Percentiles rank a stretch among this genome's conserved stretches.
Conservation (phyloP, 2,888 invertebrate species). For the Microctonus brassicae region DNA sequence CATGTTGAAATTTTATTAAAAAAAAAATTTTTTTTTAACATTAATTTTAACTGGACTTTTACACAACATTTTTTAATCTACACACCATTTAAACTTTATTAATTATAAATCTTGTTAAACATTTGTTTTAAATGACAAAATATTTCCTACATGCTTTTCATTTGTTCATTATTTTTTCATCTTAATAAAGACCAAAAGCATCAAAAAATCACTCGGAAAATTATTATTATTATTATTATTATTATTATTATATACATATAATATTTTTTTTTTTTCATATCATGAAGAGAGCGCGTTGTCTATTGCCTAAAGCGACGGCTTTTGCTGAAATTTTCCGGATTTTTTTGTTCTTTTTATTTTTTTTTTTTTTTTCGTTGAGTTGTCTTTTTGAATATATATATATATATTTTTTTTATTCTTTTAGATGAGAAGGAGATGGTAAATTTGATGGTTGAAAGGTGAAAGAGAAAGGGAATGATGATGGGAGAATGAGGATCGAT, state of each 20-base stretch:
- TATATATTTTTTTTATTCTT: no score
- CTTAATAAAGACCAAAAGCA: no score
- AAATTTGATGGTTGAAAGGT: slow-evolving; percentile 12
- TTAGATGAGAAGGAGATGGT: neutral
- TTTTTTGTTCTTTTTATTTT: neutral
- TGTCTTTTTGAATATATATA: no score
- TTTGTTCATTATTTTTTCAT: neutral
- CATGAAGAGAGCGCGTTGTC: neutral
- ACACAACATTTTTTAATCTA: no score
- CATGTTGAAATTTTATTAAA: no score
- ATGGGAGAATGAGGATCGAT: slow-evolving; percentile 22
- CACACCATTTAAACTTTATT: no score
- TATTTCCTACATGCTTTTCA: neutral
- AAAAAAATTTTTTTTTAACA: no score
- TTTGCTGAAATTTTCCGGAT: neutral
- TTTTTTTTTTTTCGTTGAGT: slow-evolving; percentile 4
- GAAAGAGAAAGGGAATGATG: neutral
- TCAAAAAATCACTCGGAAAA: no score
- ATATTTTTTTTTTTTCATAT: neutral
- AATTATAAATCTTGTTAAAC: neutral
- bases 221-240: neutral
- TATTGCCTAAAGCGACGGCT: slow-evolving; percentile 3
- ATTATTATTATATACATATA: no score
- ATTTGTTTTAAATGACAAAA: neutral
- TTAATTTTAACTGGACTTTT: no score